Evolutionary conservation across 2,888 invertebrate species (phyloP).

Genomic region (Drosophila vallismaia): DNA sequence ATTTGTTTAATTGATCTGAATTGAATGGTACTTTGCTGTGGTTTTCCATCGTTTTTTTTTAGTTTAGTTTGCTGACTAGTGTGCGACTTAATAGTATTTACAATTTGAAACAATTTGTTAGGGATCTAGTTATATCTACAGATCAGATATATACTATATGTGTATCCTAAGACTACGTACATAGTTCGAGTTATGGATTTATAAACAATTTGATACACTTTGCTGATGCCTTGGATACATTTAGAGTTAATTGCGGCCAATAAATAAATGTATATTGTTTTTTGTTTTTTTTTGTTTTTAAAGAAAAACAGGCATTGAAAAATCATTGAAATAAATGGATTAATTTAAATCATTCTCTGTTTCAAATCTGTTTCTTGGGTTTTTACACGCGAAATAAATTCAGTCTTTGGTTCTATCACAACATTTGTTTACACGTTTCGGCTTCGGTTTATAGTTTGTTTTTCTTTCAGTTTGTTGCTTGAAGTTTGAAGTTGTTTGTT

Average conservation of each 20-base stretch:
- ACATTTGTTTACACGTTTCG: conserved; percentile 84
- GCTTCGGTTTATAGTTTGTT: conserved; percentile 45
- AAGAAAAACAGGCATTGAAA: conserved; percentile 36
- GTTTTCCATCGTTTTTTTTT: conserved; percentile 22
- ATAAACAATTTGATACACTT: conserved; percentile 30
- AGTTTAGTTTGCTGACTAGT: conserved; percentile 61
- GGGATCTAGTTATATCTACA: conserved; percentile 50
- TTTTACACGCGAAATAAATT: conserved; percentile 82
- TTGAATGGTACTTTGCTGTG: conserved; percentile 43
- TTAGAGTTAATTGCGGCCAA: conserved; percentile 56
- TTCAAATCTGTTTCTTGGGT: conserved; percentile 31
- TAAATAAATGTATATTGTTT: conserved; percentile 60
- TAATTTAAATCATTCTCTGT: conserved; percentile 35
- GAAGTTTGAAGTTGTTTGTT: conserved; percentile 15
- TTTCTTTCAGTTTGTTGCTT: conserved; percentile 23
- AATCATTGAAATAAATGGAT: conserved; percentile 33
- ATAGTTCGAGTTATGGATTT: conserved; percentile 47
- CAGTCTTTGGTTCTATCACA: conserved; percentile 85
- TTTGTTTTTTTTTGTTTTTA: conserved; percentile 27
- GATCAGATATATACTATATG: conserved; percentile 16
- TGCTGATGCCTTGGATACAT: conserved; percentile 30
- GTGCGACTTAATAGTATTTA: conserved; percentile 77
- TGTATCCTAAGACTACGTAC: conserved; percentile 48
- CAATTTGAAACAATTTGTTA: conserved; percentile 73
- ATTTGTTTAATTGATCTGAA: conserved; percentile 60